Conservation (phyloP, 2,888 invertebrate species). For the Stenotaenia linearis region DNA sequence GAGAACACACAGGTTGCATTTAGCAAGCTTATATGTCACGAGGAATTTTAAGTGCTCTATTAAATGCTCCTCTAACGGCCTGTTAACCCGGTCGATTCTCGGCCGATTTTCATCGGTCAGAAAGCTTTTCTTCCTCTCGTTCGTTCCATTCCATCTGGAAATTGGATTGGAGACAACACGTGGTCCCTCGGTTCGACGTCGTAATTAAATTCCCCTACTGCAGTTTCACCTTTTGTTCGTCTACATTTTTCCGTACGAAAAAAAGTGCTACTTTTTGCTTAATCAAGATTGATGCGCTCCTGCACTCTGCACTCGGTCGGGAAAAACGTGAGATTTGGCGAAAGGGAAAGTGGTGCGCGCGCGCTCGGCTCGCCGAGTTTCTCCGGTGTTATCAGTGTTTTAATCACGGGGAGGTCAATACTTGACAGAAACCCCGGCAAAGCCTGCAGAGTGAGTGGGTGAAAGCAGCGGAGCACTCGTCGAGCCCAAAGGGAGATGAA, state of each 20-base stretch:
- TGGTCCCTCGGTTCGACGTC: too few species aligned
- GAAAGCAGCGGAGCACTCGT: neutral
- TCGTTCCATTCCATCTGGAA: neutral
- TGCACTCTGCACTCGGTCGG: neutral
- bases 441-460: neutral
- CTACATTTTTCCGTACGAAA: too few species aligned
- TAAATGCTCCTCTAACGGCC: neutral
- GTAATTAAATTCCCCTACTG: neutral
- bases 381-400: neutral
- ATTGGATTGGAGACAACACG: neutral
- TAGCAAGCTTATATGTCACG: neutral
- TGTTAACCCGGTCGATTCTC: neutral
- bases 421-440: neutral
- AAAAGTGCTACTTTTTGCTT: too few species aligned
- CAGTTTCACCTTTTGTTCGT: neutral
- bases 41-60: neutral
- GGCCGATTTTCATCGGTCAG: neutral
- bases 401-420: neutral
- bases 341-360: too few species aligned
- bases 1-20: neutral
- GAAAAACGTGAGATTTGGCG: too few species aligned
- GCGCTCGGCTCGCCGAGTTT: neutral
- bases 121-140: neutral
- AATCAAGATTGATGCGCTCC: neutral
- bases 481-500: neutral